Conservation (phyloP, 2,113 vertebrate species). For the Cranoglanis bouderius region DNA sequence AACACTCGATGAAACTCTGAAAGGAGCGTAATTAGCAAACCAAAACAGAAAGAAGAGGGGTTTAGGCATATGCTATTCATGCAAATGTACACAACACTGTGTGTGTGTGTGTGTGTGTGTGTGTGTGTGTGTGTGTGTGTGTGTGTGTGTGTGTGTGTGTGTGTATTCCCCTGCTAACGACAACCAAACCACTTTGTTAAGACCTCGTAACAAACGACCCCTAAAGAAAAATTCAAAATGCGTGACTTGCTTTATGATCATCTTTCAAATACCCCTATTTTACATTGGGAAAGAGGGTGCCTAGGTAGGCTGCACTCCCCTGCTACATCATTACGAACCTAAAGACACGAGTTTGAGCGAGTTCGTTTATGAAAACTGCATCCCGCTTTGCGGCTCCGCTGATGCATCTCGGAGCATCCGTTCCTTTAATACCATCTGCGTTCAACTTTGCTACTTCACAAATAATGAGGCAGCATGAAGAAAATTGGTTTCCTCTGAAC, state of each 20-base stretch:
- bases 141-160: constrained; percentile 5
- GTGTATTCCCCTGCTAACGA: background rate
- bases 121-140: background rate
- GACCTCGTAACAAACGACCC: background rate
- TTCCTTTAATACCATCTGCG: background rate
- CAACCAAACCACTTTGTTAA: background rate
- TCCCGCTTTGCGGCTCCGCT: background rate
- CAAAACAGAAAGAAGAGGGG: constrained; percentile 31
- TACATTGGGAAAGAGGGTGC: background rate
- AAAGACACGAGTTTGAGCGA: background rate
- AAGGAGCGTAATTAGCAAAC: constrained; percentile 46
- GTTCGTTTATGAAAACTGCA: background rate
- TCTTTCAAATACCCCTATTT: background rate
- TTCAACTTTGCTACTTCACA: constrained; percentile 4
- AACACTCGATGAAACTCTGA: constrained; percentile 32
- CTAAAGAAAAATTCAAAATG: background rate
- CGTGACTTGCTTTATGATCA: background rate
- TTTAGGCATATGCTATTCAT: constrained; percentile 28
- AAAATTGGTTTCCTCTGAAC: background rate
- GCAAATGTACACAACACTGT: constrained; percentile 5
- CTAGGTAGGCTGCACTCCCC: too few species aligned
- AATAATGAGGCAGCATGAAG: constrained; percentile 4
- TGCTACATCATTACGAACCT: background rate
- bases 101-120: background rate
- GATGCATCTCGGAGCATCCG: background rate